Evolutionary conservation across 2,113 vertebrate species (phyloP), one percentile per base, ranked within the genome.

Genomic region (Platysteira castanea): DNA sequence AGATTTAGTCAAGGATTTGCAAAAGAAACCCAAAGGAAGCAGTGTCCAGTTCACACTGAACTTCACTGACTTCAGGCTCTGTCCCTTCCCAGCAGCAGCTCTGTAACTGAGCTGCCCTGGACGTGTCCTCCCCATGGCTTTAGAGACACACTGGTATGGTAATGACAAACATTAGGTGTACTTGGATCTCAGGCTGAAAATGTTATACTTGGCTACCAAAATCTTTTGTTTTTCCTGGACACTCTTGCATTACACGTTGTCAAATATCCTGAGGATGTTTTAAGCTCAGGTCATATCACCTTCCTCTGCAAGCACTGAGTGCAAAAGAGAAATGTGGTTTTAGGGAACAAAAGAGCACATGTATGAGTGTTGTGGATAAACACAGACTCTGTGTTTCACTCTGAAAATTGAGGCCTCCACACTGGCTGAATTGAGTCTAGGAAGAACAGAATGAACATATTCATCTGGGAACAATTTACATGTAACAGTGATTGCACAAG

Each of bases 401-500:
- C 65, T 94, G 73, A 68, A 94, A 84, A 39, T 0, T 11, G 61
- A 87, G 31, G 53, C 59, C 64, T 89, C 70, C 21, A 9, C 60
- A 57, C 69, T 87, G 61, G 61, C 35, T 10, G 8, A 69, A 69
- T 23, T 46, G 56, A 87, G 26, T 37, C 41, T 52, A 41, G 39
- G 24, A 60, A 68, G 74, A 89, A 31, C 10, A 75, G 73, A 95
- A 56, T 13, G 1, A 84, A 27, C 7, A 2, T 84, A 85, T 50
- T 87, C 0, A 0, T 68, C 50, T 0, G 0, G 49, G 70, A 85
- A 61, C 75, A 6, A 53, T 89, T 92, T 85, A 42, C 84, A 47
- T 67, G 20, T 85, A 65, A 90, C 70, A 83, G 65, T 41, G 31
- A 54, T 56, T 87, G 73, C 77, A 79, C 49, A 80, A 80, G 78